A percentile compares a stretch with the other conserved stretches of the same genome.
phyloP scores from a whole-genome alignment of 2,113 vertebrate species.

The Oreochromis spilurus region DNA sequence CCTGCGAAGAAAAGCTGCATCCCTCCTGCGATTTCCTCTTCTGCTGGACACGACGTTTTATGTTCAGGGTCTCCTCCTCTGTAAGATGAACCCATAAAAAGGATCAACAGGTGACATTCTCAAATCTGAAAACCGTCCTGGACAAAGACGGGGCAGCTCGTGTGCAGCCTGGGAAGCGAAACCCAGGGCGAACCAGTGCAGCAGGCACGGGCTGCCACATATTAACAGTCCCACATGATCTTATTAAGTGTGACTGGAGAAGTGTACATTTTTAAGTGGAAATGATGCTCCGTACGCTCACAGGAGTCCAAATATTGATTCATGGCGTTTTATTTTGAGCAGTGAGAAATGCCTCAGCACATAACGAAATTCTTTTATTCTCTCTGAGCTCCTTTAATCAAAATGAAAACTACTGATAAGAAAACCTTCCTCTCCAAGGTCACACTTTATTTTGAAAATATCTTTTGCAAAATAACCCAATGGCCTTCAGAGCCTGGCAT shows the following conservation, averaged over 20 bases:
- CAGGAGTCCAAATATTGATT: neutral
- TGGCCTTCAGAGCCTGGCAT: neutral
- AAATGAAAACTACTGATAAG: neutral
- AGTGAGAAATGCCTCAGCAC: neutral
- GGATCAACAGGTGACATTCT: neutral
- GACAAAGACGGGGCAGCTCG: neutral
- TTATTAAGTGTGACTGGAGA: neutral
- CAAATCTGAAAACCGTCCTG: neutral
- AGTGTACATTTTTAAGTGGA: neutral
- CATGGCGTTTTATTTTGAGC: neutral
- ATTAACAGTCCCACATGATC: neutral
- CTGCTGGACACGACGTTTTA: slow-evolving; percentile 62
- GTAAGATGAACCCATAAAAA: neutral
- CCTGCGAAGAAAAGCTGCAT: slow-evolving; percentile 12
- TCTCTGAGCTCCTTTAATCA: neutral
- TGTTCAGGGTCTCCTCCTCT: slow-evolving; percentile 14
- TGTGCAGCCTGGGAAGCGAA: neutral
- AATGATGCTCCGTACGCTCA: accelerated
- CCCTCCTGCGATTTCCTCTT: slow-evolving; percentile 56
- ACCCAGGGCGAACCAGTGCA: neutral
- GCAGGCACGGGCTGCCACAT: neutral
- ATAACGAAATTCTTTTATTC: neutral
- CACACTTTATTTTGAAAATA: neutral
- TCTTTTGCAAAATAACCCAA: neutral
- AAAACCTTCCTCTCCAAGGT: neutral